phyloP scores from a whole-genome alignment of 2,113 vertebrate genomes.

The Austrofundulus limnaeus region DNA sequence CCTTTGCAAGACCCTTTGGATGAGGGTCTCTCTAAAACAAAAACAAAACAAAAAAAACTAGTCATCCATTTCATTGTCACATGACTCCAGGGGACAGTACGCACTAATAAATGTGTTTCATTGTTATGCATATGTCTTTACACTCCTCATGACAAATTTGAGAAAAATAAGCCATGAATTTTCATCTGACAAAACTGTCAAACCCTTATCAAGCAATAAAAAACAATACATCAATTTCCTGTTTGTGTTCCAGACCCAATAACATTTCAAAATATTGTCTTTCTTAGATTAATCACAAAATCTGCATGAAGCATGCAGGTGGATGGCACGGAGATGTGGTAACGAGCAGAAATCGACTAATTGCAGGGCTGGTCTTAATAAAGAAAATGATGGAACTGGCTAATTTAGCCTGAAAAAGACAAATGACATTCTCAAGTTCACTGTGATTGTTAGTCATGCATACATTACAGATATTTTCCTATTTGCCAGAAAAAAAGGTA shows the following conservation, averaged over 20 bases:
- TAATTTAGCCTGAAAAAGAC: slow-evolving; percentile 46
- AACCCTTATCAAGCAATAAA: slow-evolving; percentile 75
- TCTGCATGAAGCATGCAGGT: slow-evolving; percentile 62
- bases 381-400: slow-evolving; percentile 49
- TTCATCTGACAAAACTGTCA: slow-evolving; percentile 70
- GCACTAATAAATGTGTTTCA: slow-evolving; percentile 81
- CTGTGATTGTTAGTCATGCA: slow-evolving; percentile 18
- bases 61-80: slow-evolving; percentile 79
- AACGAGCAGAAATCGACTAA: slow-evolving; percentile 62
- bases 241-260: slow-evolving; percentile 72
- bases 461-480: slow-evolving; percentile 26
- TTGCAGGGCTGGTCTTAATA: slow-evolving; percentile 37
- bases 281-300: slow-evolving; percentile 76
- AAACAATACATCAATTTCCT: slow-evolving; percentile 77
- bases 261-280: slow-evolving; percentile 76
- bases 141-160: slow-evolving; percentile 78
- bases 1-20: no score
- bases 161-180: slow-evolving; percentile 74
- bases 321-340: slow-evolving; percentile 26
- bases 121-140: slow-evolving; percentile 82
- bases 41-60: no score
- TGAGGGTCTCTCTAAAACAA: slow-evolving; percentile 55
- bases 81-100: slow-evolving; percentile 80
- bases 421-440: slow-evolving; percentile 42
- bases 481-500: slow-evolving; percentile 17